A percentile compares a stretch with the other conserved stretches of the same genome.
Evolutionary conservation across 2,113 vertebrate genomes (phyloP).

Genomic region (Phaetusa simplex): DNA sequence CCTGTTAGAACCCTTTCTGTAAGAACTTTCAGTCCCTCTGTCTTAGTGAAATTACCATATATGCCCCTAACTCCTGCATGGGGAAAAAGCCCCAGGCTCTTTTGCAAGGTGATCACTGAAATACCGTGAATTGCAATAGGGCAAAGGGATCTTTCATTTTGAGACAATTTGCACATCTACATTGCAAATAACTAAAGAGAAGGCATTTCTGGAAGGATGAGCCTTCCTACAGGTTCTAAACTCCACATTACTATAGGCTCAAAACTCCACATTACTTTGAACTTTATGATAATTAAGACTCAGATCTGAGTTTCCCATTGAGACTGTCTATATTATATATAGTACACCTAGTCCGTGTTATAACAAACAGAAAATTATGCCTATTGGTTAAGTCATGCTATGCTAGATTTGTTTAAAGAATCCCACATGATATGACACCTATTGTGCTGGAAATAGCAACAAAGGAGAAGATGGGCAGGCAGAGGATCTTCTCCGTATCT

Average conservation of each 20-base stretch:
- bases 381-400: not conserved
- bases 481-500: not conserved
- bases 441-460: not conserved
- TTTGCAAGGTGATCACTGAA: not conserved
- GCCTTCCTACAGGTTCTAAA: not conserved
- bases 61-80: not conserved
- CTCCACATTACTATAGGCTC: not conserved
- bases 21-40: not conserved
- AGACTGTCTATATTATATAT: not conserved
- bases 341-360: not conserved
- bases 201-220: not conserved
- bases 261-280: not conserved
- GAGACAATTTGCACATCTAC: not conserved
- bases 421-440: not conserved
- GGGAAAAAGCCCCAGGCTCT: not conserved
- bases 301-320: not conserved
- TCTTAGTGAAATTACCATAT: not conserved
- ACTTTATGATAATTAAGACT: not conserved
- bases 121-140: not conserved
- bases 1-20: not conserved
- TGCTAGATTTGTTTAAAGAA: not conserved
- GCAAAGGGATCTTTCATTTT: not conserved
- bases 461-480: not conserved
- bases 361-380: not conserved
- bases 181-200: not conserved